These are phyloP conservation scores for Apoderus coryli DNA, from an alignment of 2,888 invertebrate species.

Conservation along the genomic window DNA sequence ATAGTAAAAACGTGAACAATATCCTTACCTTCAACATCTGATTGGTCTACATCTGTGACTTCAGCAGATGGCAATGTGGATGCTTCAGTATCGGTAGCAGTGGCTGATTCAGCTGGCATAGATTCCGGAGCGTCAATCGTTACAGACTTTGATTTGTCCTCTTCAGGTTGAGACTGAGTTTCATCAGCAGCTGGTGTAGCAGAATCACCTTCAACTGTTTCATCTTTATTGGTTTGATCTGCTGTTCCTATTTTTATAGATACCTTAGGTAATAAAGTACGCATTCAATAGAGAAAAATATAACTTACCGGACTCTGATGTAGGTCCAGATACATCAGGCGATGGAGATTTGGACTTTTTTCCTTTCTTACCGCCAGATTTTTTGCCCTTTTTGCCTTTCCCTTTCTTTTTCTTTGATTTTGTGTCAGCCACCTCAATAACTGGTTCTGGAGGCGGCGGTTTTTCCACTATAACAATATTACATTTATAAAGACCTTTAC, in stretches of 20 bases:
- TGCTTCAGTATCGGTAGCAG: conserved; percentile 19
- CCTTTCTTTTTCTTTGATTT: conserved; percentile 19
- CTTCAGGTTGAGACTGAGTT: conserved; percentile 2
- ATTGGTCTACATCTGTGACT: conserved; percentile 20
- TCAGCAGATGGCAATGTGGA: conserved; percentile 23
- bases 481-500: too few species aligned
- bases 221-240: conserved; percentile 8
- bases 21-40: conserved; percentile 17
- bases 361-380: conserved; percentile 16
- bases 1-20: too few species aligned
- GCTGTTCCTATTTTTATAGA: too few species aligned
- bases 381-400: conserved; percentile 14
- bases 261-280: too few species aligned
- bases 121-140: conserved; percentile 3
- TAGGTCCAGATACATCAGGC: conserved; percentile 10
- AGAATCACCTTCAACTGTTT: conserved; percentile 7
- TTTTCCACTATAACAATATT: conserved; percentile 22
- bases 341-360: conserved; percentile 14
- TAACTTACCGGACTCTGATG: neutral
- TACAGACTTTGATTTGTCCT: conserved; percentile 3
- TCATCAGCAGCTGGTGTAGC: conserved; percentile 8
- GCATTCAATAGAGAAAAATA: too few species aligned
- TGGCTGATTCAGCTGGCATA: conserved; percentile 7
- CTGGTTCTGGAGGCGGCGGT: conserved; percentile 12
- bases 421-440: conserved; percentile 11